Evolutionary conservation across 2,113 vertebrate genomes (phyloP).

Genomic region (Blennius ocellaris): DNA sequence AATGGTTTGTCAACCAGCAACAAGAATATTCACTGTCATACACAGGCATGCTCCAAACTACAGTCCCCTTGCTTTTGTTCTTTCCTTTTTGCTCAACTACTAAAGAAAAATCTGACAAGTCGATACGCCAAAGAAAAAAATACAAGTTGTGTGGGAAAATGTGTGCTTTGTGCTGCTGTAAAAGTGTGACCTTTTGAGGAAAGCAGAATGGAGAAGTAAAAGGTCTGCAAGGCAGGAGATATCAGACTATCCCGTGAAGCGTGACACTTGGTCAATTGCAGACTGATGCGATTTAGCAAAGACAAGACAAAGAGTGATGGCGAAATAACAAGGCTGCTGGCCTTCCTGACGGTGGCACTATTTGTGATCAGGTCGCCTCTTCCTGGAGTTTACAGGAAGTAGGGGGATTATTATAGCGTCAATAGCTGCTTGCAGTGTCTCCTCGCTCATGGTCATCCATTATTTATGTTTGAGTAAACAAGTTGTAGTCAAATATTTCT

Average conservation of each 20-base stretch:
- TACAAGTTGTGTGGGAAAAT: conserved; percentile 31
- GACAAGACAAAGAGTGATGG: conserved; percentile 55
- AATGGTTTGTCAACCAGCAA: conserved; percentile 1
- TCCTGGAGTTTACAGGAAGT: not conserved
- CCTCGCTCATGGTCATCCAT: not conserved
- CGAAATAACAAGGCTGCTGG: conserved; percentile 54
- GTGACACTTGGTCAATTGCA: conserved; percentile 65
- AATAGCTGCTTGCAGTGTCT: not conserved
- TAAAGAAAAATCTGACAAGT: conserved; percentile 28
- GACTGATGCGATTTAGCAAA: conserved; percentile 58
- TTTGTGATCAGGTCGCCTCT: conserved; percentile 3
- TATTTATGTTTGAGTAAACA: conserved; percentile 13
- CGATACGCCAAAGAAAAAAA: conserved; percentile 15
- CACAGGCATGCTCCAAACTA: not conserved
- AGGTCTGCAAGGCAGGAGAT: conserved; percentile 49
- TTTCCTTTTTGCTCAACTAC: not conserved
- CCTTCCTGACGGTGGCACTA: conserved; percentile 5
- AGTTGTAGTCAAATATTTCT: not conserved
- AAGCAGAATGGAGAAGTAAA: conserved; percentile 59
- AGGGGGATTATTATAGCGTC: conserved; percentile 23
- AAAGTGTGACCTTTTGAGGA: conserved; percentile 63
- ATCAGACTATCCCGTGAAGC: conserved; percentile 55
- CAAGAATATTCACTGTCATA: conserved; percentile 1
- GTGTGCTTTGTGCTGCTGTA: conserved; percentile 43
- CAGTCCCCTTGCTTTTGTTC: conserved; percentile 3